Evolutionary conservation across 1,140 invertebrate genomes (phyloP).

Genomic region (Zaprionus ornatus): DNA sequence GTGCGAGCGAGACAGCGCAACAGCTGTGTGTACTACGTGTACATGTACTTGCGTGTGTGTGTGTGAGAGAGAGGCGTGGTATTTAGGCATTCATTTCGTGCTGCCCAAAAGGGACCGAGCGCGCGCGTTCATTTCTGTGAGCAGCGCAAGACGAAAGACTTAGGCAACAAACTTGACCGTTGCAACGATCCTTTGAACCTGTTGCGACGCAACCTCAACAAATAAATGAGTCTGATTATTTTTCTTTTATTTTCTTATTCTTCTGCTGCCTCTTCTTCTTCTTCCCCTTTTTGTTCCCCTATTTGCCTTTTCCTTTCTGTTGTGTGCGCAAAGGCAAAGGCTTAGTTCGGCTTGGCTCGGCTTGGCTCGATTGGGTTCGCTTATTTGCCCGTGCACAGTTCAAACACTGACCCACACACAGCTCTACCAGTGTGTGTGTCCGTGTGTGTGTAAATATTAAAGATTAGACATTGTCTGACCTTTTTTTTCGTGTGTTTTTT

Average conservation of each 20-base stretch:
- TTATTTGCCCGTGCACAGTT: slow-evolving; percentile 68
- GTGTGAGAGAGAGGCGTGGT: slow-evolving; percentile 58
- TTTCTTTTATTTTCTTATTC: slow-evolving; percentile 10
- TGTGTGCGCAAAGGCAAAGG: slow-evolving; percentile 55
- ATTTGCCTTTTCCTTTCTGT: slow-evolving; percentile 65
- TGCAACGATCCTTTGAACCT: slow-evolving; percentile 74
- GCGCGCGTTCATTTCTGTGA: slow-evolving; percentile 56
- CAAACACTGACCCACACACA: slow-evolving; percentile 75
- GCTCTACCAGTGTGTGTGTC: background rate
- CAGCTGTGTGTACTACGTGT: slow-evolving; percentile 28
- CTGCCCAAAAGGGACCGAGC: slow-evolving; percentile 58
- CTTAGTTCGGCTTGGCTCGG: slow-evolving; percentile 38
- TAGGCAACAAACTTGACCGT: slow-evolving; percentile 45
- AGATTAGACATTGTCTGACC: slow-evolving; percentile 60
- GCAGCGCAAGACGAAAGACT: slow-evolving; percentile 45
- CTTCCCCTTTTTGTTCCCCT: slow-evolving; percentile 7
- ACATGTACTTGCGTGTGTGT: slow-evolving; percentile 21
- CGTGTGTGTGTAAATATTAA: slow-evolving; percentile 60
- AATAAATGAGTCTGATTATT: slow-evolving; percentile 54
- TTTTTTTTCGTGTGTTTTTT: slow-evolving; percentile 26
- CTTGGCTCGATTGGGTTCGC: background rate
- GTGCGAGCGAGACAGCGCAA: slow-evolving; percentile 12
- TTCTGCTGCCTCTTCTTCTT: background rate
- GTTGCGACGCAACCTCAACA: slow-evolving; percentile 72
- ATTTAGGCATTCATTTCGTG: slow-evolving; percentile 69